Conservation (phyloP, 2,113 vertebrate species). For the Lepus europaeus region DNA sequence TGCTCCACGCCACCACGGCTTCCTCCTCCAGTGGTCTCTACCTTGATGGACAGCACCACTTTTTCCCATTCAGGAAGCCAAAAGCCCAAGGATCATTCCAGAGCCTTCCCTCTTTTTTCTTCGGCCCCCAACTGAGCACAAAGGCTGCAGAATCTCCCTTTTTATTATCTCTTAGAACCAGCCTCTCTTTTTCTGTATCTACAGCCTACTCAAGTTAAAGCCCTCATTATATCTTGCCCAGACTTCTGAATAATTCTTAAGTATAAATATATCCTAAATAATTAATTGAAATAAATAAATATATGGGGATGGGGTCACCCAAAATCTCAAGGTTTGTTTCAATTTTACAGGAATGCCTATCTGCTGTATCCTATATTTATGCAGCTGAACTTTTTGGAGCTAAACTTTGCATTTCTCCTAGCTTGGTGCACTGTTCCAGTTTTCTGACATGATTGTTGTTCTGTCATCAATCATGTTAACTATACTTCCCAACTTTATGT, state of each 20-base stretch:
- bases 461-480: not conserved
- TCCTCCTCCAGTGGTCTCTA: not conserved
- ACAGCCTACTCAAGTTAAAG: not conserved
- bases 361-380: not conserved
- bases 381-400: not conserved
- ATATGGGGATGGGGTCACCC: not conserved
- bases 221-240: not conserved
- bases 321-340: not conserved
- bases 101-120: not conserved
- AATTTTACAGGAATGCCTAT: not conserved
- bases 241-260: not conserved
- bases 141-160: not conserved
- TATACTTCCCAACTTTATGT: constrained; percentile 11
- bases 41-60: not conserved
- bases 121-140: not conserved
- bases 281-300: not conserved
- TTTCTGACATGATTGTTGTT: constrained; percentile 31
- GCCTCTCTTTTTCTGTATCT: not conserved
- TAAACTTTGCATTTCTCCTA: not conserved
- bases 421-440: not conserved
- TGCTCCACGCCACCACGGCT: fast-evolving
- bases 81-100: not conserved
- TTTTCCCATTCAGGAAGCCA: not conserved
- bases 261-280: not conserved
- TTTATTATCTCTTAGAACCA: not conserved